phyloP scores from a whole-genome alignment of 2,113 vertebrate genomes.

The Ammodytes dubius region DNA sequence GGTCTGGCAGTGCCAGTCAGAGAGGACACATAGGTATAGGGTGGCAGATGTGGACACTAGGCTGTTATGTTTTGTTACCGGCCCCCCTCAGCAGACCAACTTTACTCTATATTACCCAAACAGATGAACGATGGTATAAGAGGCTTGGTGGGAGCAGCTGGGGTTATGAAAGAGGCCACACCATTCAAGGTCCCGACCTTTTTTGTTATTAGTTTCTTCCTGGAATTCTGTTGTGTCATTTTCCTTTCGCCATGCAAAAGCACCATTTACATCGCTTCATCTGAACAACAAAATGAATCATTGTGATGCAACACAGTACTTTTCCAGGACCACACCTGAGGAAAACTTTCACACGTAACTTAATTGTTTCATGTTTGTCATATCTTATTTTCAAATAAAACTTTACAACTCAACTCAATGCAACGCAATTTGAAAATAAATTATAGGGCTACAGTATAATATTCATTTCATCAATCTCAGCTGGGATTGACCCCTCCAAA shows the following conservation, averaged over 20 bases:
- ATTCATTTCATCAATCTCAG: neutral
- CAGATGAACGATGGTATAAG: slow-evolving; percentile 43
- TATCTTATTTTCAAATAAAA: neutral
- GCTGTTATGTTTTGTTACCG: slow-evolving; percentile 37
- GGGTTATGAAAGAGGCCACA: slow-evolving; percentile 29
- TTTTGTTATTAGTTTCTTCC: slow-evolving; percentile 15
- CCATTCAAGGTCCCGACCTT: slow-evolving; percentile 34
- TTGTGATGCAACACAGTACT: neutral
- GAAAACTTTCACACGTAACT: neutral
- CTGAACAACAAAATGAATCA: neutral
- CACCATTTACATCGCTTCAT: neutral
- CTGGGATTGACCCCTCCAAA: too few species aligned
- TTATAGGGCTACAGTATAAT: neutral
- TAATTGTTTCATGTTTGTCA: neutral
- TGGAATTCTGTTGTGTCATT: slow-evolving; percentile 2
- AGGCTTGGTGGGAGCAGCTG: slow-evolving; percentile 26
- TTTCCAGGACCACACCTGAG: neutral
- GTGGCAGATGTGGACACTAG: slow-evolving; percentile 58
- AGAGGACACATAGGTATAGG: slow-evolving; percentile 33
- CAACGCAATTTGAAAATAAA: neutral
- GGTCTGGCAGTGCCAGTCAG: slow-evolving; percentile 55
- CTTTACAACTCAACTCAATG: neutral
- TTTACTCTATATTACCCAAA: slow-evolving; percentile 12
- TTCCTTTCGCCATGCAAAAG: too few species aligned
- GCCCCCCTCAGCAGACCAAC: slow-evolving; percentile 24